Base-by-base conservation (phyloP, 2,888 invertebrate genomes). In the Parochlus steinenii region DNA sequence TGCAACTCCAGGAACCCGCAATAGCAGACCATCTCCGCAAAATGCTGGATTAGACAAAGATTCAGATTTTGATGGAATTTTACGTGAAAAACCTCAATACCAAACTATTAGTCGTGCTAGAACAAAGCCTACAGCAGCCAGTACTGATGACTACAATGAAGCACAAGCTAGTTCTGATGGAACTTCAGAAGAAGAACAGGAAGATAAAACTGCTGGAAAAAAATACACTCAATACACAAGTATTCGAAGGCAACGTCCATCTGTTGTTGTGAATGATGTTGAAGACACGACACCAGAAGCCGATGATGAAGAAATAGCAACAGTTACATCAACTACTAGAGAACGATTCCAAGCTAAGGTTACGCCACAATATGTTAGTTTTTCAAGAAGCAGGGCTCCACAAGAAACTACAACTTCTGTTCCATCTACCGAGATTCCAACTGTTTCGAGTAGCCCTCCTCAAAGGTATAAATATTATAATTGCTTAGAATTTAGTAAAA, bases 31-130 rank as follows among this genome's bases (percentile, higher is more conserved):
- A 38, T 65, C 67, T 11, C 67, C 69, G 2, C 71, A 71, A 48
- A 67, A 64, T 48, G 63, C 62, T 42, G 68, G 67, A 4, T 44
- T 67, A 3, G 57, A 58, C 7, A 51, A 56, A 33, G 40, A 54
- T 2, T 42, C 54, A 4, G 60, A 61, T 33, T 54, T 54, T 37
- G 52, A 55, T 40, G 55, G 54, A 8, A 48, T 56, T 40, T 48
- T 58, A 3, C 58, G 55, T 46, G 62, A 62, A 36, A 60, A 63
- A 41, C 72, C 72, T 3, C 70, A 74, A 48, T 78, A 78, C 46
- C 71, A 74, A 3, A 75, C 74, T 3, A 74, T 79, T 25, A 63
- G 67, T 46, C 60, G 77, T 45, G 61, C 69, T 42, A 67, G 65
- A 43, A 44, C 61, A 39, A 48, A 65, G 46, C 39, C 47, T 0